Evolutionary conservation across 2,888 invertebrate species (phyloP).

Genomic region (Asteroscopus sphinx): DNA sequence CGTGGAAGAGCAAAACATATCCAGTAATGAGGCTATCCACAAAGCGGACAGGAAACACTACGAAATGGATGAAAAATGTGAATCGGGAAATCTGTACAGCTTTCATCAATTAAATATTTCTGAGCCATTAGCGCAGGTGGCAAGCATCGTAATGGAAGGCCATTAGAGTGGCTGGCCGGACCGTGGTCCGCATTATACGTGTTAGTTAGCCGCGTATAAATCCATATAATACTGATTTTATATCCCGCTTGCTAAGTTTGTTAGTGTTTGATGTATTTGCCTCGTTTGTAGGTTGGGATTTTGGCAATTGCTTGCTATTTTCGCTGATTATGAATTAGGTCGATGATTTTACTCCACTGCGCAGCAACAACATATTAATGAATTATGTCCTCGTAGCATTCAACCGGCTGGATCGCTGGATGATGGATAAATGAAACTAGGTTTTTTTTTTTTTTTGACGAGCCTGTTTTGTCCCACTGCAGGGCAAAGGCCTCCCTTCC

Average conservation of each 20-base stretch:
- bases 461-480: too few species aligned
- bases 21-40: constrained; percentile 44
- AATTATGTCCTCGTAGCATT: too few species aligned
- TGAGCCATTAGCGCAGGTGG: constrained; percentile 87
- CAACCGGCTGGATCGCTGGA: too few species aligned
- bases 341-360: too few species aligned
- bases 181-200: constrained; percentile 69
- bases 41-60: constrained; percentile 60
- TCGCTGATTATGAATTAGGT: constrained; percentile 23
- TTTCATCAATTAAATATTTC: constrained; percentile 88
- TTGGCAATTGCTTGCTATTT: constrained; percentile 45
- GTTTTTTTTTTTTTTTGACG: too few species aligned
- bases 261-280: constrained; percentile 50
- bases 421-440: too few species aligned
- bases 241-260: constrained; percentile 47
- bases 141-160: constrained; percentile 84
- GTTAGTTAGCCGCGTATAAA: constrained; percentile 70
- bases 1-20: constrained; percentile 32
- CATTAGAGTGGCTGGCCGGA: constrained; percentile 77
- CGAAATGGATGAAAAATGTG: constrained; percentile 79
- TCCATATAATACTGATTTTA: constrained; percentile 66
- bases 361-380: too few species aligned
- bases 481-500: too few species aligned
- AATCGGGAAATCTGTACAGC: constrained; percentile 77
- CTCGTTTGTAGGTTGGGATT: constrained; percentile 25